A percentile compares a stretch with the other conserved stretches of the same genome.
phyloP scores from a whole-genome alignment of 2,888 invertebrate species.

The Rambutsinella grinnellia region DNA sequence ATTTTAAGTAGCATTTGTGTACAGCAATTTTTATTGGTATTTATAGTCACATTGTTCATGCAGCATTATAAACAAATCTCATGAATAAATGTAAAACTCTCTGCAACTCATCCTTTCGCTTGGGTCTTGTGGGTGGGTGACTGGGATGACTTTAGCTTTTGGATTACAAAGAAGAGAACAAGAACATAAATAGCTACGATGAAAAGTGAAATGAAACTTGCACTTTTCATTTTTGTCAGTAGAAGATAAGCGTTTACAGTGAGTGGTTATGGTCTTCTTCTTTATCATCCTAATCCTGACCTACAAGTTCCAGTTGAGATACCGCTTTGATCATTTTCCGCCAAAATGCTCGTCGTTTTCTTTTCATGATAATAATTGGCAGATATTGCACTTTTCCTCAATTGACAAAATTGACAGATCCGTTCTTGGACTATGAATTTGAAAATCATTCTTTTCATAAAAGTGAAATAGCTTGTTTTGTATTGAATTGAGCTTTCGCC shows the following conservation, averaged over 20 bases:
- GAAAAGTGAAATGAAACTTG: neutral
- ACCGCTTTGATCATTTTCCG: neutral
- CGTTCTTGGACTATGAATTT: neutral
- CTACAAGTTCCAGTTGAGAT: constrained; percentile 36
- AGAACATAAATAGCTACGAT: neutral
- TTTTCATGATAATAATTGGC: neutral
- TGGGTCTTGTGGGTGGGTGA: too few relatives aligned
- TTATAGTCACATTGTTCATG: too few relatives aligned
- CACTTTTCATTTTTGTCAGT: neutral
- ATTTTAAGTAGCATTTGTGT: neutral
- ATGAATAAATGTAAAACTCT: too few relatives aligned
- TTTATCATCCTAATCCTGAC: constrained; percentile 5
- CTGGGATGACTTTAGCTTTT: too few relatives aligned
- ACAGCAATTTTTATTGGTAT: too few relatives aligned
- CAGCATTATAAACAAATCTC: too few relatives aligned
- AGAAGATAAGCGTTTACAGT: neutral
- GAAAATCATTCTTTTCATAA: neutral
- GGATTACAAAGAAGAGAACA: neutral
- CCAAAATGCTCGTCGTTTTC: neutral
- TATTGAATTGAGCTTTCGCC: neutral
- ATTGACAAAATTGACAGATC: neutral
- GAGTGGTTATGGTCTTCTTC: neutral
- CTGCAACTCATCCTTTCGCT: too few relatives aligned
- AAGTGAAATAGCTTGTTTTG: neutral
- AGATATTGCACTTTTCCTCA: neutral